Conservation (phyloP, 2,888 invertebrate species). For the Timema podura region DNA sequence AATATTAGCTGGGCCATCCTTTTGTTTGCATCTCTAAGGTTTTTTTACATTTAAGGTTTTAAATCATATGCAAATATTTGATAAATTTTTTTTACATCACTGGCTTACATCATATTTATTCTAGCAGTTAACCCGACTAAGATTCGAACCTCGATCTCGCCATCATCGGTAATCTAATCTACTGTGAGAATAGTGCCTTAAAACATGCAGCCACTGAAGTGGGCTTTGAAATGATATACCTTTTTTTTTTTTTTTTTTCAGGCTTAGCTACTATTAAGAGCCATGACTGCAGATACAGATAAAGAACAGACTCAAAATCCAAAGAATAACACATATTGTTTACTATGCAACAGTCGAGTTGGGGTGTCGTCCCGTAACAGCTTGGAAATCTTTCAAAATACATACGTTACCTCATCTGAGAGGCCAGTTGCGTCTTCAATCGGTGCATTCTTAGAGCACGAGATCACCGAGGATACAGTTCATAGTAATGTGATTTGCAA, state of each 20-base stretch:
- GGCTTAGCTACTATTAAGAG: not conserved
- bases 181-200: too few relatives aligned
- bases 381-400: conserved; percentile 50
- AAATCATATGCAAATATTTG: too few relatives aligned
- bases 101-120: too few relatives aligned
- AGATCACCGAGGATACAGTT: conserved; percentile 50
- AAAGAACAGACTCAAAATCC: conserved; percentile 33
- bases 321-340: conserved; percentile 46
- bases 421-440: conserved; percentile 46
- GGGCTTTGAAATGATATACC: not conserved
- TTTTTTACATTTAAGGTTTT: too few relatives aligned
- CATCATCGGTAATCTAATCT: too few relatives aligned
- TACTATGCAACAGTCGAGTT: conserved; percentile 58
- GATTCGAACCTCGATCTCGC: too few relatives aligned
- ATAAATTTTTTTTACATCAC: too few relatives aligned
- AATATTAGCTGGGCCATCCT: too few relatives aligned
- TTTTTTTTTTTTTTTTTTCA: not conserved
- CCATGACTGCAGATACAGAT: conserved; percentile 42
- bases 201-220: too few relatives aligned
- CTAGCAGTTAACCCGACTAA: too few relatives aligned
- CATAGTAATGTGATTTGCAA: conserved; percentile 56
- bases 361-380: conserved; percentile 52
- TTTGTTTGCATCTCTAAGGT: too few relatives aligned
- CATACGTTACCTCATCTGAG: conserved; percentile 39
- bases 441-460: conserved; percentile 47